Base-by-base conservation (phyloP, 2,888 invertebrate species). In the Geotrupes spiniger region DNA sequence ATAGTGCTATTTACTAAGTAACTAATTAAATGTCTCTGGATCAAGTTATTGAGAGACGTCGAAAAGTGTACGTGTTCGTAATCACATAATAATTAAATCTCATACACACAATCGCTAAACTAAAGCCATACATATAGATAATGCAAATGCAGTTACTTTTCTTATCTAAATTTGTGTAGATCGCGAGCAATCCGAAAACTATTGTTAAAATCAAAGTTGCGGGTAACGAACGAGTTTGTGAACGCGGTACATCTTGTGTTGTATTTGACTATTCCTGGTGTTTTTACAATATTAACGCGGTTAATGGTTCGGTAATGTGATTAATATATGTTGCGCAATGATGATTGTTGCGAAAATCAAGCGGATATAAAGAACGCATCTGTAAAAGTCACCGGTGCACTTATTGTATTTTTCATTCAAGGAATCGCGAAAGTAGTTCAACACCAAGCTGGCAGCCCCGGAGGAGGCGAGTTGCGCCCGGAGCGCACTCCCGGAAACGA, bases 381-480 rank as follows among this genome's bases (percentile, higher is more conserved):
- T n/a, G n/a, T n/a, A n/a, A n/a, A n/a, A n/a, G n/a, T n/a, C n/a
- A n/a, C n/a, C n/a, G n/a, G n/a, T n/a, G n/a, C n/a, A n/a, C n/a
- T n/a, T n/a, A n/a, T n/a, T n/a, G n/a, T 33, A 57, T 56, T 48
- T 53, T 51, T 56, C 57, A 29, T 66, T 66, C 40, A 55, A 71
- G 71, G 70, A 57, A 58, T 57, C 62, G 62, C 69, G 70, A 69
- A 55, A 50, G 56, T 64, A 63, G 65, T 67, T 65, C 56, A 44
- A 61, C 54, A 79, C 80, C 85, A 82, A 87, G 79, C 87, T 87
- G 87, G 87, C 86, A 82, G 82, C 84, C 84, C 80, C 82, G 76
- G 82, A 83, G 80, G 83, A 84, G 83, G 82, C 65, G 65, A 83
- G 80, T 79, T 80, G 83, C 77, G 81, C 81, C 78, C 79, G 80